Conservation (phyloP, 2,888 invertebrate genomes). For the Neocrepidodera transversa region DNA sequence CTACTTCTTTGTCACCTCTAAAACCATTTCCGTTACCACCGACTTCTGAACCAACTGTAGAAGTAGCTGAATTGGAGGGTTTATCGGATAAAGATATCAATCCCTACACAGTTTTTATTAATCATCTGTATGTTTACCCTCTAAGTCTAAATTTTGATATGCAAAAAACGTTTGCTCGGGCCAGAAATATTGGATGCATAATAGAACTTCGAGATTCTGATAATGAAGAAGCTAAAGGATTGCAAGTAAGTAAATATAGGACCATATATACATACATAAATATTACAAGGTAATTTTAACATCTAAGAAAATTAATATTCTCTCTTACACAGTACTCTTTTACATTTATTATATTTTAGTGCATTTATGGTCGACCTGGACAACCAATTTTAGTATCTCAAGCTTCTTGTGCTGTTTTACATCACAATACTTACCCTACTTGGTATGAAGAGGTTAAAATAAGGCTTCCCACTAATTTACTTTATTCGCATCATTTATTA, state of each 20-base stretch:
- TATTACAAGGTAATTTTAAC: too few relatives aligned
- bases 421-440: constrained; percentile 87
- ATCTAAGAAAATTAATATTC: too few relatives aligned
- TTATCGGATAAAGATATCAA: constrained; percentile 73
- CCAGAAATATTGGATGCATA: constrained; percentile 92
- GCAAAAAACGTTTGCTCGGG: constrained; percentile 89
- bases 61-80: constrained; percentile 83
- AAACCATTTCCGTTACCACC: constrained; percentile 88
- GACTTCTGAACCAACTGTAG: constrained; percentile 76
- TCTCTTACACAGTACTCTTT: too few relatives aligned
- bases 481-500: constrained; percentile 86
- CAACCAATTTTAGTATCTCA: constrained; percentile 70
- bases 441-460: constrained; percentile 97
- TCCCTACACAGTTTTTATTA: constrained; percentile 84
- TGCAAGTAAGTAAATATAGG: constrained; percentile 69
- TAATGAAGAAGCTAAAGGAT: constrained; percentile 71
- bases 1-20: constrained; percentile 81
- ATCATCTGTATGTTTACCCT: constrained; percentile 94
- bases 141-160: constrained; percentile 85
- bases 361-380: constrained; percentile 78
- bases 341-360: constrained; percentile 59
- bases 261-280: too few relatives aligned
- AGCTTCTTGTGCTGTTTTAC: constrained; percentile 80
- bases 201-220: constrained; percentile 89
- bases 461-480: constrained; percentile 83